Evolutionary conservation across 1,140 invertebrate species (phyloP).

Genomic region (Drosophila ananassae): DNA sequence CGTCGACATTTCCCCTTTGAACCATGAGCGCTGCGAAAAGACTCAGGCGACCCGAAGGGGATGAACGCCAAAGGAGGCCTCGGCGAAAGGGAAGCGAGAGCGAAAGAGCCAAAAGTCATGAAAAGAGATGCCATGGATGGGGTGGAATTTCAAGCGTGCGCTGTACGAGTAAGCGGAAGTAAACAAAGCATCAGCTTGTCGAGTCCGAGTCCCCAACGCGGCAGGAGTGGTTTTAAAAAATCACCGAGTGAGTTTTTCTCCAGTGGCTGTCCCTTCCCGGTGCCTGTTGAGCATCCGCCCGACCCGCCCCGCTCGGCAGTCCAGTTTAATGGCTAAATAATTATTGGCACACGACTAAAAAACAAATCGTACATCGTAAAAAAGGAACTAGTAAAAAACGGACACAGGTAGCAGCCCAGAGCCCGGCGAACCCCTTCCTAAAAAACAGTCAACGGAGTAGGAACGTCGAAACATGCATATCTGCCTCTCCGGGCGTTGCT

Average conservation of each 20-base stretch:
- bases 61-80: conserved; percentile 49
- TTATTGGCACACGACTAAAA: conserved; percentile 75
- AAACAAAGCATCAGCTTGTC: conserved; percentile 27
- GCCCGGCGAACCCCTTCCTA: conserved; percentile 43
- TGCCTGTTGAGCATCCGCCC: conserved; percentile 58
- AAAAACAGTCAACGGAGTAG: conserved; percentile 46
- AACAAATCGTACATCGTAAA: conserved; percentile 62
- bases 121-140: conserved; percentile 48
- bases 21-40: conserved; percentile 21
- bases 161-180: conserved; percentile 72
- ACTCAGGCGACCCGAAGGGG: conserved; percentile 56
- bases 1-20: conserved; percentile 60
- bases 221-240: conserved; percentile 27
- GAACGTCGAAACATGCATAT: conserved; percentile 4
- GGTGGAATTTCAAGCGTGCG: conserved; percentile 67
- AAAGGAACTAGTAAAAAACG: conserved; percentile 56
- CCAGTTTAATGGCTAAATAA: conserved; percentile 62
- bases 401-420: conserved; percentile 50
- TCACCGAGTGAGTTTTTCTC: conserved; percentile 60
- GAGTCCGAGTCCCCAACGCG: conserved; percentile 7
- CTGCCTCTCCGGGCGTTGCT: conserved; percentile 5
- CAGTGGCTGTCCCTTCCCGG: neutral
- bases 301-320: conserved; percentile 6
- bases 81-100: conserved; percentile 45
- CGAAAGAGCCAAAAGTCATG: conserved; percentile 67